A percentile compares a stretch with the other conserved stretches of the same genome.
Evolutionary conservation across 2,113 vertebrate genomes (phyloP).

Genomic region (Bufo bufo): DNA sequence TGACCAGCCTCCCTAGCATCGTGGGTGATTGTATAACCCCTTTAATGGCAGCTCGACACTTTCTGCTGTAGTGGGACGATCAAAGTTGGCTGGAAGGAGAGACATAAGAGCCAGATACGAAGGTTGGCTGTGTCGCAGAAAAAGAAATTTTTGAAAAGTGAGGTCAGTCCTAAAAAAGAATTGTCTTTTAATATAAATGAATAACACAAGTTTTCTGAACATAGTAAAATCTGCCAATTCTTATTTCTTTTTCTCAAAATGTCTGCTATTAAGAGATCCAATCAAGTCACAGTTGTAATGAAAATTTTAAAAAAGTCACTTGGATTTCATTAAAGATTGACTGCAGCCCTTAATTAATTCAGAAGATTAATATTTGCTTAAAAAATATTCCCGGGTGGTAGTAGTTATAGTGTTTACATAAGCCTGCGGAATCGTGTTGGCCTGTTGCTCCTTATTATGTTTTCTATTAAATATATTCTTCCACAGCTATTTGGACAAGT

Average conservation of each 20-base stretch:
- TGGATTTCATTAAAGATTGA: conserved; percentile 25
- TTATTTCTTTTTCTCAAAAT: not conserved
- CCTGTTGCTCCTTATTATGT: conserved; percentile 2
- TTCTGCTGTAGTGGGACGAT: no score
- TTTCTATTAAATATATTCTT: conserved; percentile 46
- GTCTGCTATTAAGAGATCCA: not conserved
- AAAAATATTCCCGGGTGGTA: conserved; percentile 47
- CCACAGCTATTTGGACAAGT: conserved; percentile 16
- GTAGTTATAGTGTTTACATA: conserved; percentile 27
- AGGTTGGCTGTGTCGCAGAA: not conserved
- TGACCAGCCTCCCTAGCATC: no score
- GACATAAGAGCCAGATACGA: not conserved
- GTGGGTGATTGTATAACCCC: no score
- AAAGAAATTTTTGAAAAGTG: not conserved
- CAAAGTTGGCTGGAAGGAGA: no score
- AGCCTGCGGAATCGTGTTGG: conserved; percentile 20
- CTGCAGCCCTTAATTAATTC: conserved; percentile 33
- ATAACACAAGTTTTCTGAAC: not conserved
- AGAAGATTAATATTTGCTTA: conserved; percentile 40
- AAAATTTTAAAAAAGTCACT: conserved; percentile 18
- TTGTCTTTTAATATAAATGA: not conserved
- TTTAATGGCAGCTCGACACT: no score
- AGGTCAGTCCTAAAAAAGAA: not conserved
- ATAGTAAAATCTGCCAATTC: not conserved
- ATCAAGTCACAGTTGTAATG: conserved; percentile 11